Evolutionary conservation across 2,888 invertebrate genomes (phyloP).

Genomic region (Ceriagrion tenellum): DNA sequence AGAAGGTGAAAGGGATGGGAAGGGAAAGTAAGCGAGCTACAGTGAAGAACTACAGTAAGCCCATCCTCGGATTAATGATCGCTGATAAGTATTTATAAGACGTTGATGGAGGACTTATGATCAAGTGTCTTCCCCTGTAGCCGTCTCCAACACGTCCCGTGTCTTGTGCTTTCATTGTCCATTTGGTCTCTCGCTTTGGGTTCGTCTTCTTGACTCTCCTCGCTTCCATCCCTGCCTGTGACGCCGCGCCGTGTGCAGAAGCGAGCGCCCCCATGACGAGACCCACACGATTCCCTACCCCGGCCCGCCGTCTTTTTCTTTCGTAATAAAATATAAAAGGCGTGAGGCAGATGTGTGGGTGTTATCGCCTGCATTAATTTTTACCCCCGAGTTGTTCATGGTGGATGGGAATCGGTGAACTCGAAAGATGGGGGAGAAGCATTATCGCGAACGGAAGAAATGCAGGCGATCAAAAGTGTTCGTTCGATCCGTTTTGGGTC

Average conservation of each 20-base stretch:
- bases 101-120: too few species aligned
- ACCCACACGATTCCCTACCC: not conserved
- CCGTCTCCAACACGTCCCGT: not conserved
- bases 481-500: not conserved
- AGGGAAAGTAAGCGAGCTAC: too few species aligned
- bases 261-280: not conserved
- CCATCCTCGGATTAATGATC: too few species aligned
- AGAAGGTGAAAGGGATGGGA: too few species aligned
- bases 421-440: not conserved
- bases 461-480: not conserved
- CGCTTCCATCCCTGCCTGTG: not conserved
- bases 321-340: slow-evolving; percentile 5
- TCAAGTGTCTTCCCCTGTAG: not conserved
- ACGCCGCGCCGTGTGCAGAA: not conserved
- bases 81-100: too few species aligned
- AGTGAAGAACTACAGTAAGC: too few species aligned
- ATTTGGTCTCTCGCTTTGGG: not conserved
- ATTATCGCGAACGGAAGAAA: not conserved
- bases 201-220: not conserved
- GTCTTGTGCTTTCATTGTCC: not conserved
- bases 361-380: not conserved
- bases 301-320: not conserved
- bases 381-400: not conserved
- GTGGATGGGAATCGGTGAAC: not conserved
- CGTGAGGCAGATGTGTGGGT: not conserved